phyloP scores from a whole-genome alignment of 1,140 invertebrate species.

The Drosophila pseudoobscura region DNA sequence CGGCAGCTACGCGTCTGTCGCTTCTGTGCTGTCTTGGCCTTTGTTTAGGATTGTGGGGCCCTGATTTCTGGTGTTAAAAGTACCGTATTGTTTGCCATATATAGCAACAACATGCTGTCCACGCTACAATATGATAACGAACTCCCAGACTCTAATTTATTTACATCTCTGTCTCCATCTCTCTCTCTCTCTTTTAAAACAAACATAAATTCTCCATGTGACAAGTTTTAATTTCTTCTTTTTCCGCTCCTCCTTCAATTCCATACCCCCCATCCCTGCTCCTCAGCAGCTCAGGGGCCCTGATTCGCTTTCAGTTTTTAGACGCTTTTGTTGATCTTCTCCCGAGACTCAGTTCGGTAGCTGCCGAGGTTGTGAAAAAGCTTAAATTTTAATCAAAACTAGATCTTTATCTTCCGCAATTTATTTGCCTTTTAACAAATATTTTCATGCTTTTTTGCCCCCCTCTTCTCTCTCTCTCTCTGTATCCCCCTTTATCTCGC shows the following conservation, averaged over 20 bases:
- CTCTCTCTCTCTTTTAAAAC: conserved; percentile 42
- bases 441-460: conserved; percentile 62
- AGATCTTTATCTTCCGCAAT: conserved; percentile 76
- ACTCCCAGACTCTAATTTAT: conserved; percentile 67
- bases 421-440: conserved; percentile 79
- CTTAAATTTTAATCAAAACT: conserved; percentile 82
- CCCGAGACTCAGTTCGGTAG: conserved; percentile 56
- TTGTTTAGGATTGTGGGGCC: conserved; percentile 57
- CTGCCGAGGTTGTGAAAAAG: conserved; percentile 77
- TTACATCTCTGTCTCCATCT: conserved; percentile 36
- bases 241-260: conserved; percentile 11
- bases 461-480: conserved; percentile 31
- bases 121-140: conserved; percentile 47
- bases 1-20: conserved; percentile 74
- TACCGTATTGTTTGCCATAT: conserved; percentile 81
- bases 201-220: conserved; percentile 70
- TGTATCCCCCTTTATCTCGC: conserved; percentile 11
- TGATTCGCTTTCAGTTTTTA: conserved; percentile 10
- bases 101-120: conserved; percentile 57
- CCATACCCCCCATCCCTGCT: neutral
- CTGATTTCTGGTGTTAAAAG: conserved; percentile 77
- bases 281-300: neutral
- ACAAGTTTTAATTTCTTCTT: conserved; percentile 73
- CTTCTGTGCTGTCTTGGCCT: conserved; percentile 79
- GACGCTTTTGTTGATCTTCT: conserved; percentile 7